Percentiles rank a stretch among this genome's conserved stretches.
Conservation (phyloP, 37 sponge, comb jelly and placozoan genomes). For the Cliona cf. orientalis region DNA sequence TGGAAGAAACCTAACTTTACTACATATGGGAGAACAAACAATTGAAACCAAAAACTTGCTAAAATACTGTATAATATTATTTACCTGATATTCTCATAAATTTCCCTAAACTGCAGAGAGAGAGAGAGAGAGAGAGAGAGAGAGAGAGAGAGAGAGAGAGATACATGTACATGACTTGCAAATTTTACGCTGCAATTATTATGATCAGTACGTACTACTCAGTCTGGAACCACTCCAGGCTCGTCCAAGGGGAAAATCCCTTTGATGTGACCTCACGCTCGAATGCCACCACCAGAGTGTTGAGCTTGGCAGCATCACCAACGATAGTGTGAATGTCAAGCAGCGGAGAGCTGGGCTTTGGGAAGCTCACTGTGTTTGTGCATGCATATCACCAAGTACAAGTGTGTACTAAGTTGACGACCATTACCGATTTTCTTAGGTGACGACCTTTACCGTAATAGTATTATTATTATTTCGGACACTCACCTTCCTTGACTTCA, state of each 20-base stretch:
- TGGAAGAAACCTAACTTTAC: conserved; percentile 69
- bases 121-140: neutral
- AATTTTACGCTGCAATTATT: neutral
- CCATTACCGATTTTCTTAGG: neutral
- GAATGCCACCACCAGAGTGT: conserved; percentile 41
- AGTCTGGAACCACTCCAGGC: conserved; percentile 68
- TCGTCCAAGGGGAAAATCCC: conserved; percentile 41
- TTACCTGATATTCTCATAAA: conserved; percentile 35
- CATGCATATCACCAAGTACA: too few species aligned
- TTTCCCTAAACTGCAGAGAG: conserved; percentile 11
- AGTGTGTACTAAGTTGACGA: neutral
- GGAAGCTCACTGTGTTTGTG: conserved; percentile 60
- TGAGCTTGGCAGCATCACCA: conserved; percentile 45
- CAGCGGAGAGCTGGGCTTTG: conserved; percentile 56
- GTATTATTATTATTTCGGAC: neutral
- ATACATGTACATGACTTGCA: neutral
- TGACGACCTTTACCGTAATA: neutral
- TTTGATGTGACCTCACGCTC: conserved; percentile 24
- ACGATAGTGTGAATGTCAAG: conserved; percentile 80
- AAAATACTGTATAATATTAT: neutral
- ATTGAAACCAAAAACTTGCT: neutral
- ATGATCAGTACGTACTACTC: conserved; percentile 62
- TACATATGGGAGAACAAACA: neutral
- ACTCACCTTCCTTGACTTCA: neutral
- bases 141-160: neutral